A percentile compares a stretch with the other conserved stretches of the same genome.
phyloP scores from a whole-genome alignment of 1,140 invertebrate species.

The Macrotrachela quadricornifera region DNA sequence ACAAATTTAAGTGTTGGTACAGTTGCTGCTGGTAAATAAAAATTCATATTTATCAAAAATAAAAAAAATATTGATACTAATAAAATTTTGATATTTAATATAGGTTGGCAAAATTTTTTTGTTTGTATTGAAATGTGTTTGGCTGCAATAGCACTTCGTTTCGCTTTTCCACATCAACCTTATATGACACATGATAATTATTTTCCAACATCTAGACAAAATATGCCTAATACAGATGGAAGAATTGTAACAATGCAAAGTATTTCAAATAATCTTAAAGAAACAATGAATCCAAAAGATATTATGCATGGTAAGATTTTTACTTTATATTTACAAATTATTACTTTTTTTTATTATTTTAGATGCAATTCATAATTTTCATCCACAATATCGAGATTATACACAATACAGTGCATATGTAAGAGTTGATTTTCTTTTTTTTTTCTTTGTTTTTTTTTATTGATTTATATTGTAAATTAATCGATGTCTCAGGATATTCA shows the following conservation, averaged over 20 bases:
- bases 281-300: constrained; percentile 99
- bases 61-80: too few relatives aligned
- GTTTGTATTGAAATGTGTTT: constrained; percentile 99
- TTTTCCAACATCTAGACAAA: background rate
- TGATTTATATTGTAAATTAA: too few relatives aligned
- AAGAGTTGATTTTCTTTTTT: too few relatives aligned
- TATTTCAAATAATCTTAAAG: constrained; percentile 92
- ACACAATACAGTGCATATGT: too few relatives aligned
- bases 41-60: too few relatives aligned
- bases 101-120: constrained; percentile 86
- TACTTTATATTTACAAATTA: too few relatives aligned
- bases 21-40: constrained; percentile 54
- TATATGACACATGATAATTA: background rate
- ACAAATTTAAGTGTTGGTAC: constrained; percentile 52
- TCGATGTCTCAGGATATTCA: too few relatives aligned
- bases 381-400: constrained; percentile 65
- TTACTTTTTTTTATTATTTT: too few relatives aligned
- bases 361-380: constrained; percentile 99
- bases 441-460: too few relatives aligned
- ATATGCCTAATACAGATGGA: background rate
- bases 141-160: constrained; percentile 76
- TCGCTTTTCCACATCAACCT: constrained; percentile 57
- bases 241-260: constrained; percentile 83
- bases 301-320: constrained; percentile 56
- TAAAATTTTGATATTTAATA: too few relatives aligned